Evolutionary conservation across 2,888 invertebrate species (phyloP), one percentile per base, ranked within the genome.

Genomic region (Gibbula magus): DNA sequence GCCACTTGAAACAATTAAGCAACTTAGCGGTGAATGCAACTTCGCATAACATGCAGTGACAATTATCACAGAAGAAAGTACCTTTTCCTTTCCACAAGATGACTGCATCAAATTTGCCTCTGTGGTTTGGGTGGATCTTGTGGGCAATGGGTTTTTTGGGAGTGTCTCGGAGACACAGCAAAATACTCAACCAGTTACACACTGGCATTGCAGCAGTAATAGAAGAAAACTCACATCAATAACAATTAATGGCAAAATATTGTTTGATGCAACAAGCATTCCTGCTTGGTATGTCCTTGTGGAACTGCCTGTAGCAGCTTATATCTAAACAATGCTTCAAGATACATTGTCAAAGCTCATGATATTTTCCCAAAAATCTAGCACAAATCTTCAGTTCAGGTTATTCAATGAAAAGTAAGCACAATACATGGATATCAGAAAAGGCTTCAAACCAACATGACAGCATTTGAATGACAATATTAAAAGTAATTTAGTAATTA

Each of bases 31-130:
- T 70, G 70, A 20, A 32, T 35, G 70, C 70, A 61, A 29, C 35
- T 70, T 70, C 22, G 16, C 35, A 25, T 3, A 20, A 39, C 54
- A 75, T 53, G 54, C 53, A 75, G 53, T 53, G 29, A 52, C 10
- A 1, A 29, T 35, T 13, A 35, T 61, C 45, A 39, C 39, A 67
- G 18, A 66, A 18, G 16, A n/a, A 52, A n/a, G 10, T 84, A 85
- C 89, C 89, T 89, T 89, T 91, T 83, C 91, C 91, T 87, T 90
- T 91, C 91, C 90, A 92, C 67, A 91, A 88, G 78, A 92, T 90
- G 67, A 91, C 86, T 52, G 91, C 91, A 86, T 92, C 91, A 86
- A 89, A 92, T 54, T 88, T 84, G 76, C 87, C 85, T 78, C 86
- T 83, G 75, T 75, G 75, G 79, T 91, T 91, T 75, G 91, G 90